These are phyloP conservation scores for Poeciliopsis turrubarensis DNA, from an alignment of 2,113 vertebrate species.

Conservation along the genomic window DNA sequence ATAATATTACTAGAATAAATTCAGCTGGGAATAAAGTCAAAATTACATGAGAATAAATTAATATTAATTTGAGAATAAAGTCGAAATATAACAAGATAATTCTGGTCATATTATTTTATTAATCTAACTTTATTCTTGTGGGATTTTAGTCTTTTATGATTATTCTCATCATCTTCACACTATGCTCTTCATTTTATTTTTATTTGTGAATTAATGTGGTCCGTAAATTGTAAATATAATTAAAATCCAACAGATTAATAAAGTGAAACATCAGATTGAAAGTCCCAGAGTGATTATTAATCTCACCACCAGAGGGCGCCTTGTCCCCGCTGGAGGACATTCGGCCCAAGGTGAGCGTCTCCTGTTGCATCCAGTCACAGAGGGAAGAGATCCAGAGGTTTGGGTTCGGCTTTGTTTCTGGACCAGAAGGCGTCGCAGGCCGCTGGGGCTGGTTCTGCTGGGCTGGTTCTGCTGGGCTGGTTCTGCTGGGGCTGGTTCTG, in stretches of 20 bases:
- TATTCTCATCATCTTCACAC: too few relatives aligned
- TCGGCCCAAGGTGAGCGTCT: constrained; percentile 38
- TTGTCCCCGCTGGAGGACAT: constrained; percentile 8
- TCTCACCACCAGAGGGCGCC: constrained; percentile 57
- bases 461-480: constrained; percentile 52
- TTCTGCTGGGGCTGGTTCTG: too few relatives aligned
- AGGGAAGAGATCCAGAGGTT: constrained; percentile 54
- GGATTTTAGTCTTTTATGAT: too few relatives aligned
- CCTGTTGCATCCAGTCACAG: constrained; percentile 34
- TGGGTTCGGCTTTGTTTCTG: constrained; percentile 57
- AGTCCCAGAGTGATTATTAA: not conserved
- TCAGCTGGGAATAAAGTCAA: too few relatives aligned
- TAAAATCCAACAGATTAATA: not conserved
- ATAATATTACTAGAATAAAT: too few relatives aligned
- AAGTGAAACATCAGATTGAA: not conserved
- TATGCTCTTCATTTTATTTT: too few relatives aligned
- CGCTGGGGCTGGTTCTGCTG: constrained; percentile 47
- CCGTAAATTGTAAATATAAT: not conserved
- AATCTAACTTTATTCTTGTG: too few relatives aligned
- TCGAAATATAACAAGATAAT: too few relatives aligned
- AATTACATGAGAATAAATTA: too few relatives aligned
- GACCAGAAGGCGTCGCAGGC: constrained; percentile 34
- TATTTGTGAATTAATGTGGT: too few relatives aligned
- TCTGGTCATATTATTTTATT: too few relatives aligned
- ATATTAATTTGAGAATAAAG: too few relatives aligned